Base-by-base conservation (phyloP, 1,140 invertebrate species). In the Sesamia nonagrioides region DNA sequence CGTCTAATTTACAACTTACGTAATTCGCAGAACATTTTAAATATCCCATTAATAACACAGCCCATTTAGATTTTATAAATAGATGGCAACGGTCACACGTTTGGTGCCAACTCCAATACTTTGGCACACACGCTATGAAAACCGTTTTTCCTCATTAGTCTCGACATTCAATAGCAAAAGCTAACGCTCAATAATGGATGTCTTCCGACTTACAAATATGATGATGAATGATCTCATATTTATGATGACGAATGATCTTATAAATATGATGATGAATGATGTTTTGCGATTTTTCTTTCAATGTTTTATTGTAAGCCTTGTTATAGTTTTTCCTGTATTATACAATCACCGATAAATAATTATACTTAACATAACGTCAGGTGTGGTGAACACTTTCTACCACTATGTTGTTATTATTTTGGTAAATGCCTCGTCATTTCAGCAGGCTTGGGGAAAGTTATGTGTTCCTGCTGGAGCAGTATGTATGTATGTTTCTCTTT, bases 131-230 rank as follows among this genome's bases (percentile, higher is more conserved):
- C 61, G 61, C n/a, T 17, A 66, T 42, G 11, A 8, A 21, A 66
- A 66, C 37, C 61, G 61, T 66, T 66, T 66, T 66, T 66, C 61
- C 37, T 66, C 61, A 66, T 66, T 66, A 66, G 37, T 66, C 21
- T 11, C 61, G 61, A 66, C 61, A 40, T 42, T 66, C 8, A 42
- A 66, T 42, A 66, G 61, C 33, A 9, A 66, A 42, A 66, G 61
- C 56, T 66, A 66, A 66, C 61, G 61, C 17, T 66, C 61, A 66
- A 66, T 66, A 66, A 66, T 66, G 61, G 61, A 66, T 13, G 61
- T n/a, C 37, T 66, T 66, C 61, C 61, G 17, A 9, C 61, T 66
- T 66, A 66, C 42, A 66, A 66, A 66, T 66, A 66, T 42, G 35
- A 66, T 66, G 61, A 66, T 66, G 35, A 66, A 66, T 66, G 61